Evolutionary conservation across 2,797 vertebrate genomes (phyloP), one percentile per base, ranked within the genome.

Genomic region (Crocidura indochinensis): DNA sequence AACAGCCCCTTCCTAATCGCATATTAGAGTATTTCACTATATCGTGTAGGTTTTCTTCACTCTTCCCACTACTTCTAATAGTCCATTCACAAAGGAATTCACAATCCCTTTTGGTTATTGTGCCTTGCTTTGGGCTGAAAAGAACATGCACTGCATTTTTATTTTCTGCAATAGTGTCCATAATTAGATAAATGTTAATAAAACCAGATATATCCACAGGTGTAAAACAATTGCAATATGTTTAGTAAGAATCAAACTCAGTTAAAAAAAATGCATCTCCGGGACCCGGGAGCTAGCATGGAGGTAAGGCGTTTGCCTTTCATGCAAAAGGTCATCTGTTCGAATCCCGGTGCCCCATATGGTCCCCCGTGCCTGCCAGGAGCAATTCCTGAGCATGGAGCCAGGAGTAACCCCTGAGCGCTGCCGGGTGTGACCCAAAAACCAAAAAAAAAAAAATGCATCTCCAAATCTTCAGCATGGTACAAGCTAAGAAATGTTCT

Each of bases 131-230:
- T 64, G 3, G 4, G 17, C 27, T 49, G 38, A 17, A 3, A 74
- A 27, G 3, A 10, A 65, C 10, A 14, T 75, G 0, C 38, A 79
- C 0, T 56, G 7, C 8, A 69, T 62, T 51, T 29, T 60, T 27
- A 51, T 44, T 47, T 4, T 26, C 56, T 19, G 44, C 29, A 22
- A 64, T 20, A 78, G 11, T 19, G 10, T 51, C 60, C 77, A 73
- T 53, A 56, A 81, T 77, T 47, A 74, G 26, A 68, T 83, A 93
- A 90, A 29, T n/a, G 46, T 17, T 20, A 60, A 71, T 47, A 47
- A 88, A 94, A 46, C 75, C 0, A 24, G 11, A 90, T 60, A 26
- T 46, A 22, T 14, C 56, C 46, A 77, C 56, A 68, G 46, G 10
- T 29, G 38, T 8, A 17, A 87, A 71, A 92, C 68, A 72, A 84